Conservation (phyloP, 2,797 vertebrate species). For the Rousettus madagascariensis region DNA sequence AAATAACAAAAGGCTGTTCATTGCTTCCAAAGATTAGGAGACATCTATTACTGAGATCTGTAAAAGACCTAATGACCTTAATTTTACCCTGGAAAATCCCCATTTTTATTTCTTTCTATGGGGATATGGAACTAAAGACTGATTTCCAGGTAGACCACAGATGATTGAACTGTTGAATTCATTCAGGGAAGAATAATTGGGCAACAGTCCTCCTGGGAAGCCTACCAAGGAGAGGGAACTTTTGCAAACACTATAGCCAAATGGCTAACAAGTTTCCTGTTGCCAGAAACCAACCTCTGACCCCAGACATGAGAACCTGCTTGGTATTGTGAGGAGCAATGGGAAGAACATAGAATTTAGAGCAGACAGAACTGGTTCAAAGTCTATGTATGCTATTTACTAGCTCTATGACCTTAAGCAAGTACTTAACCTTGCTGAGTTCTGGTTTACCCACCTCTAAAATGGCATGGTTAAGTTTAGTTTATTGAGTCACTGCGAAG, state of each 20-base stretch:
- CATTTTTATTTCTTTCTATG: not conserved
- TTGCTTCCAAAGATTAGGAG: constrained; percentile 17
- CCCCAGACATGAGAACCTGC: not conserved
- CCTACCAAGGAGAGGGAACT: not conserved
- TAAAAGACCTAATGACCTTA: not conserved
- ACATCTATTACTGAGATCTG: not conserved
- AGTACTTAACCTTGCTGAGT: not conserved
- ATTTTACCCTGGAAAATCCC: constrained; percentile 43
- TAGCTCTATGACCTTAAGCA: not conserved
- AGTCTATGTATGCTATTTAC: not conserved
- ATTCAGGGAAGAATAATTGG: constrained; percentile 11
- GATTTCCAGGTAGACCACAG: constrained; percentile 1
- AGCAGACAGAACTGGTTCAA: not conserved
- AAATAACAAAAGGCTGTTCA: not conserved
- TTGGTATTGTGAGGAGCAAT: not conserved
- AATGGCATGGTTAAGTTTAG: not conserved
- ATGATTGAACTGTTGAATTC: not conserved
- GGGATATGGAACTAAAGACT: not conserved
- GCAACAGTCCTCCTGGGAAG: not conserved
- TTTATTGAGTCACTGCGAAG: not conserved
- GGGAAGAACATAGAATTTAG: constrained; percentile 1
- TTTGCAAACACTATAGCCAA: constrained; percentile 1
- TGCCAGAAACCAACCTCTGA: not conserved
- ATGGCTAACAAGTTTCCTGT: not conserved
- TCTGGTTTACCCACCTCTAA: not conserved